Base-by-base conservation (phyloP, 2,888 invertebrate genomes). In the Campoplex capitator region DNA sequence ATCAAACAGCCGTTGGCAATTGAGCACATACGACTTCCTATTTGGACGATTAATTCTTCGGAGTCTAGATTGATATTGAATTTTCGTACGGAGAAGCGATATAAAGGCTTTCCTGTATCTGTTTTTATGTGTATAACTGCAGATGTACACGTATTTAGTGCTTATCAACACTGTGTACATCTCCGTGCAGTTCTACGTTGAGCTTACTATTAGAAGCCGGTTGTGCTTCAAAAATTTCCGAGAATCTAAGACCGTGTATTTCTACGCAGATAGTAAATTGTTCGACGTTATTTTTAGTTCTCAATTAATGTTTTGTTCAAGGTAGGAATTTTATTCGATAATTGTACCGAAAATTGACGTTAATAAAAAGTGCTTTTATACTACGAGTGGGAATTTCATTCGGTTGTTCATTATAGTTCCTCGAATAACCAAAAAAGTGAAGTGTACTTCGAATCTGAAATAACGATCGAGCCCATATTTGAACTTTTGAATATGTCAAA, bases 271-370 rank as follows among this genome's bases (percentile, higher is more conserved):
- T 71, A 42, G 13, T 56, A 58, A 45, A 71, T 23, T 9, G 28
- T 18, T 9, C 11, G 45, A 56, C 56, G 23, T 38, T 16, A 3
- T 51, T 13, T 51, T 65, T 28, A 48, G 80, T 54, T 73, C 7
- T 54, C 71, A 2, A 45, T 77, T 54, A 16, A 89, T 89, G 89
- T 89, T 83, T 68, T 89, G 89, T 78, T 65, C 70, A 77, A 86
- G 85, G 88, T 89, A 83, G 28, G 28, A 45, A 3, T 38, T 62
- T 62, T 51, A 8, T 13, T 74, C 51, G 45, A 67, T 45, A 51
- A 32, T 35, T 75, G 45, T 38, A 23, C 38, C 0, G 35, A 75
- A 74, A 18, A 3, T 48, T 23, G 8, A 56, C n/a, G 45, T 51
- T 28, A 23, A 56, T 75, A 1, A 23, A 38, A 65, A 65, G 3